Conservation (phyloP, 2,888 invertebrate species). For the Polydrusus pterygomalis region DNA sequence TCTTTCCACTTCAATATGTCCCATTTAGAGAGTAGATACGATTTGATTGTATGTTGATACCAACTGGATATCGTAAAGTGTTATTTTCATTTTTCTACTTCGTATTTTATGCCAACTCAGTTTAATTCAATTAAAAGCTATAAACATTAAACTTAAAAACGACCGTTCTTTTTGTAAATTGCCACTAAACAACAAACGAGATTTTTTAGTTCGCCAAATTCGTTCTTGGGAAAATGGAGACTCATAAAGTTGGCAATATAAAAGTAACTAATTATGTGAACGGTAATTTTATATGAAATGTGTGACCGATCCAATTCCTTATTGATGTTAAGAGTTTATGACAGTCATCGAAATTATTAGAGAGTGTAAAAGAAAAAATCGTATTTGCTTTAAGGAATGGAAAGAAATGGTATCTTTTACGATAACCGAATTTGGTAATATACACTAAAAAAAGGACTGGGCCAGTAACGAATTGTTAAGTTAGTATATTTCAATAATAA, state of each 20-base stretch:
- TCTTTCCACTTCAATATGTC: too few species aligned
- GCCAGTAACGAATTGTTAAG: too few species aligned
- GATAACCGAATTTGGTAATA: too few species aligned
- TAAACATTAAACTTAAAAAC: constrained; percentile 1
- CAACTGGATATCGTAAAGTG: background rate
- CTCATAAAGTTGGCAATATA: constrained; percentile 21
- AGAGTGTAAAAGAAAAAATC: too few species aligned
- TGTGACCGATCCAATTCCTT: constrained; percentile 55
- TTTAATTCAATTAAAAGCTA: constrained; percentile 3
- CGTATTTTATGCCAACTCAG: background rate
- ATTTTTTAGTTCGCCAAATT: constrained; percentile 12
- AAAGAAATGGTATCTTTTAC: too few species aligned
- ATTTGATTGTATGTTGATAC: too few species aligned
- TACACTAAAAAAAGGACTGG: too few species aligned
- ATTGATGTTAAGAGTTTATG: constrained; percentile 11
- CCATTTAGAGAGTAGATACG: too few species aligned
- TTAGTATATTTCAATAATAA: too few species aligned
- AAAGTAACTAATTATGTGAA: constrained; percentile 36
- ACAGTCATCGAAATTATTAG: constrained; percentile 9
- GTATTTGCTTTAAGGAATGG: too few species aligned
- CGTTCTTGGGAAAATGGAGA: constrained; percentile 21
- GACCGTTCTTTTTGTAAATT: background rate
- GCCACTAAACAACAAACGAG: constrained; percentile 12
- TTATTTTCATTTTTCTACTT: background rate
- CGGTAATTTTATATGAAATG: constrained; percentile 58